Evolutionary conservation across 2,797 vertebrate genomes (phyloP), one percentile per base, ranked within the genome.

Genomic region (Botia kubotai): DNA sequence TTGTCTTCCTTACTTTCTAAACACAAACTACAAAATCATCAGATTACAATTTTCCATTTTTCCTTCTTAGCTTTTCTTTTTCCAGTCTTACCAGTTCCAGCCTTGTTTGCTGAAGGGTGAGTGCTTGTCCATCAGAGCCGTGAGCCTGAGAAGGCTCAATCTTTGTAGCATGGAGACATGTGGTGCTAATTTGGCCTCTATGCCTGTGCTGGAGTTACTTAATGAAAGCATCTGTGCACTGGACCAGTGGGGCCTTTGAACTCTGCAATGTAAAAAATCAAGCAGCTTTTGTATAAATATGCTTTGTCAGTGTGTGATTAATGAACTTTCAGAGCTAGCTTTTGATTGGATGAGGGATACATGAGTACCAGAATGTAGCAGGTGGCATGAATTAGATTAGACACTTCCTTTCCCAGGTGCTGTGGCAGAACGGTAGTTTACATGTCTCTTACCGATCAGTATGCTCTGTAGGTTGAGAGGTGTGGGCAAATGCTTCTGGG

Each of bases 91-190:
- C 96, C 96, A 97, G 90, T 93, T 96, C 95, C 96, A 97, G 80
- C 96, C 95, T 88, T 96, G 95, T 86, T 94, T 96, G 88, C 95
- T 95, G 91, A 92, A 93, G 0, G 95, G 95, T 0, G 95, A 96
- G 82, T 95, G 90, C 87, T 93, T 96, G 91, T 97, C 96, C 96
- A 97, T 97, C 70, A 97, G 88, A 69, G 95, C 90, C 0, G 95
- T 96, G 89, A 97, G 92, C 68, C 93, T 95, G 81, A 97, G 85
- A 87, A 97, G 78, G 0, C 95, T 93, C 73, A 96, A 91, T 39
- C 96, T 96, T 85, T 95, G 95, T 72, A 95, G 92, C 83, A 89
- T 90, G 73, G 92, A 93, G 77, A 97, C 90, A 85, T 94, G 92
- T 63, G 93, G 87, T 12, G 92, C 93, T 0, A 94, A 92, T 88